These are phyloP conservation scores for Hydractinia symbiolongicarpus DNA, from an alignment of 30 jellyfish, hydroid and myxozoan species.

Conservation along the genomic window DNA sequence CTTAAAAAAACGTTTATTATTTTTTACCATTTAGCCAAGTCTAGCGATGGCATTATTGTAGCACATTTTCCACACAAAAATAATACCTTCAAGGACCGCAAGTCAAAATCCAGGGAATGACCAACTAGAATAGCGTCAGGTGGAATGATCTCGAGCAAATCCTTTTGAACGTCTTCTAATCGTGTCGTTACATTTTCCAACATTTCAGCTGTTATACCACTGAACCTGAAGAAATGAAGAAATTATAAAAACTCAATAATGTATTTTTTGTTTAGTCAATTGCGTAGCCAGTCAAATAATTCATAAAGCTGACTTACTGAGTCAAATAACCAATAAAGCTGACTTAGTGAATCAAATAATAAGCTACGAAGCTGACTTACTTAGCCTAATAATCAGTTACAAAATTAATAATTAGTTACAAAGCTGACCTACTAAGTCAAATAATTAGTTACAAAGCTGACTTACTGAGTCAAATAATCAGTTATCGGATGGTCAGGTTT, in stretches of 20 bases:
- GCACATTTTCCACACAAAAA: too few relatives aligned
- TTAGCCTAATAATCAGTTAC: not conserved
- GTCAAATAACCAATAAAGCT: not conserved
- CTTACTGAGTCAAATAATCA: conserved; percentile 75
- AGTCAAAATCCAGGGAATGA: conserved; percentile 74
- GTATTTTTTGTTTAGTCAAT: not conserved
- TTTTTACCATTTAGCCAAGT: too few relatives aligned
- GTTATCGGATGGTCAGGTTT: conserved; percentile 67
- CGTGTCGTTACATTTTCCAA: conserved; percentile 48
- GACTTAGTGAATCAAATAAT: not conserved
- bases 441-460: not conserved
- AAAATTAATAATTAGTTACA: not conserved
- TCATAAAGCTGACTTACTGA: not conserved
- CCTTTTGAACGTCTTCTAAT: conserved; percentile 61
- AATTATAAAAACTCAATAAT: not conserved
- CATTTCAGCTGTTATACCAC: conserved; percentile 82
- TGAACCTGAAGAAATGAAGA: conserved; percentile 34
- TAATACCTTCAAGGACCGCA: conserved; percentile 52
- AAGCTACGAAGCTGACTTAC: not conserved
- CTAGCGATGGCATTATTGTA: too few relatives aligned
- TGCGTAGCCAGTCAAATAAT: not conserved
- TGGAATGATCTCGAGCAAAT: conserved; percentile 41
- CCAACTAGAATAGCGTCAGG: conserved; percentile 68
- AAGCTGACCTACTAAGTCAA: conserved; percentile 61
- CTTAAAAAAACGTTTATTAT: too few relatives aligned